A percentile compares a stretch with the other conserved stretches of the same genome.
These are phyloP conservation scores for Ptychodera flava DNA, from an alignment of 35 echinoderm and acorn worm species.

Conservation along the genomic window DNA sequence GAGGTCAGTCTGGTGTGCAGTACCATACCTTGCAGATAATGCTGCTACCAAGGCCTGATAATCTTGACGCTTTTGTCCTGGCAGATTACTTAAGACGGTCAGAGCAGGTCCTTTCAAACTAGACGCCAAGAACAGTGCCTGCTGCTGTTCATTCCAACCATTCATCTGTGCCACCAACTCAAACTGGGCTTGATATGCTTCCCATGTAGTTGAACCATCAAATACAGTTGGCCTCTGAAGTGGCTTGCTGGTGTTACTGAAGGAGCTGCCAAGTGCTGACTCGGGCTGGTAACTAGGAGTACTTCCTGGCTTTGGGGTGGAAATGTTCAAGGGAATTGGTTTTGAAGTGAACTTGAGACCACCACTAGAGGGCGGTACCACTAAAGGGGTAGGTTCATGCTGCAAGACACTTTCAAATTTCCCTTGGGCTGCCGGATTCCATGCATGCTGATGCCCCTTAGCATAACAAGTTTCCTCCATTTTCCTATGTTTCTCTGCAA, in stretches of 20 bases:
- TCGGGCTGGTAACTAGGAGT: too few relatives aligned
- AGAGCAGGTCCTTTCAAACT: constrained; percentile 39
- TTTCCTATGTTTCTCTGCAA: too few relatives aligned
- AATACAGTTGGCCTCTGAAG: constrained; percentile 1
- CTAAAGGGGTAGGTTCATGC: too few relatives aligned
- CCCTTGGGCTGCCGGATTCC: too few relatives aligned
- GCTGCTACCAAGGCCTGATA: constrained; percentile 8
- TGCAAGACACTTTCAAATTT: too few relatives aligned
- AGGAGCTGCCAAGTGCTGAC: background rate
- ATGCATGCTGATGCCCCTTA: too few relatives aligned
- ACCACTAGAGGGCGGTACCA: too few relatives aligned
- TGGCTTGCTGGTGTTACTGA: background rate
- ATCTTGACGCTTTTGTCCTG: background rate
- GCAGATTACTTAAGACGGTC: constrained; percentile 27
- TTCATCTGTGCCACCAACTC: constrained; percentile 37
- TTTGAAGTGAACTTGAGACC: too few relatives aligned
- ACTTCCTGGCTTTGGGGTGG: too few relatives aligned
- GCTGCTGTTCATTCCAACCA: constrained; percentile 17
- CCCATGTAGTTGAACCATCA: constrained; percentile 37
- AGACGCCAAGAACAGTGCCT: constrained; percentile 34
- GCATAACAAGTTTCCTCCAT: too few relatives aligned
- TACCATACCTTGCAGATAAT: constrained; percentile 9
- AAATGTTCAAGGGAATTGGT: too few relatives aligned
- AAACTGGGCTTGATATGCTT: constrained; percentile 44
- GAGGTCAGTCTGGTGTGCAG: constrained; percentile 5